Conservation (phyloP, 2,113 vertebrate genomes). For the Atlantisia rogersi region DNA sequence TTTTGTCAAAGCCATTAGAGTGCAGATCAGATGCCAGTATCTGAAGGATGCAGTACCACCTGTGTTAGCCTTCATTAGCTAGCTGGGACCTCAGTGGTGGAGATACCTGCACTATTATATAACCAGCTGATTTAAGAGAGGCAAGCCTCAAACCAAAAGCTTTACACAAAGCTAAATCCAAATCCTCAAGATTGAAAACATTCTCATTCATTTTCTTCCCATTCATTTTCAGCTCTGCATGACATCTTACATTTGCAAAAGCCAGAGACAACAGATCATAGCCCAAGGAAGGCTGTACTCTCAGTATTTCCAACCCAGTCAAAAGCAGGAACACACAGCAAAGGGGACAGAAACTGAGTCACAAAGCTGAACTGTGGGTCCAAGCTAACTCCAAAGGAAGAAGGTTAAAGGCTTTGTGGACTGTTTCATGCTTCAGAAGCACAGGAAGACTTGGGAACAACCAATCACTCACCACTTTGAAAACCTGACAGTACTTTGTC, state of each 20-base stretch:
- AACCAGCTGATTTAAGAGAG: background rate
- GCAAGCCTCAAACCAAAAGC: background rate
- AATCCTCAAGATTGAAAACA: background rate
- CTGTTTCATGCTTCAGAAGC: background rate
- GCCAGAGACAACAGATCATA: background rate
- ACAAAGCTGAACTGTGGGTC: background rate
- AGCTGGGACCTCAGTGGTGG: background rate
- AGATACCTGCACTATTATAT: background rate
- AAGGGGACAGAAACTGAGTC: background rate
- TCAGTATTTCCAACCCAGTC: background rate
- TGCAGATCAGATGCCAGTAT: background rate
- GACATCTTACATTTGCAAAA: background rate
- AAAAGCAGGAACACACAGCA: background rate
- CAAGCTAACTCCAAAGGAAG: background rate
- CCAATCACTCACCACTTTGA: background rate
- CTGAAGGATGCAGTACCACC: background rate
- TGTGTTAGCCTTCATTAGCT: background rate
- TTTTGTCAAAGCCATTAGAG: conserved; percentile 38
- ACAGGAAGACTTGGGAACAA: background rate
- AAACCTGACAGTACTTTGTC: background rate
- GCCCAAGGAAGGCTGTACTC: background rate
- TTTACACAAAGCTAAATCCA: background rate
- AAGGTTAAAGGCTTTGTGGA: background rate
- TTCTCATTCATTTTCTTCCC: background rate
- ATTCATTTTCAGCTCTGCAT: background rate